Percentiles rank a stretch among this genome's conserved stretches.
phyloP scores from a whole-genome alignment of 2,113 vertebrate species.

The Chloropsis cyanopogon region DNA sequence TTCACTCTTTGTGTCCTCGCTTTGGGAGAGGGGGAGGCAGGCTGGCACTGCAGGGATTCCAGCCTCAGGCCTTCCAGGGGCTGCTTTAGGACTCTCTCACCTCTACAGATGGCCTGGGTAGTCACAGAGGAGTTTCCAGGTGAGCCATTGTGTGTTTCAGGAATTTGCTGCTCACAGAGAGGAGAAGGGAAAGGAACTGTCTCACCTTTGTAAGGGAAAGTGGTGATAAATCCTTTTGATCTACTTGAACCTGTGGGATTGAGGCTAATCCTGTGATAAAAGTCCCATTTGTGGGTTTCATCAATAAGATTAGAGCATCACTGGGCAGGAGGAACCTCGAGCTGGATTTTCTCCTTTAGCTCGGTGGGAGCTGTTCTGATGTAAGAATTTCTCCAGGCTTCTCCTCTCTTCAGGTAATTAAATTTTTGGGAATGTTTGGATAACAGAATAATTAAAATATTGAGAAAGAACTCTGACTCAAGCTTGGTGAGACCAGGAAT shows the following conservation, averaged over 20 bases:
- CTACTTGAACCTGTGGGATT: neutral
- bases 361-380: neutral
- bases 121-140: neutral
- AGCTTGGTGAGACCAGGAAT: neutral
- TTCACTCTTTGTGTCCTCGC: rapidly evolving
- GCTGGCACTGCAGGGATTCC: neutral
- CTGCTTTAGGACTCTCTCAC: neutral
- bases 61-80: neutral
- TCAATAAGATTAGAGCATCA: neutral
- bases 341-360: neutral
- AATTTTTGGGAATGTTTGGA: neutral
- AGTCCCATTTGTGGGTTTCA: neutral
- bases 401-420: neutral
- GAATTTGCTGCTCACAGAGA: neutral
- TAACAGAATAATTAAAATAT: neutral
- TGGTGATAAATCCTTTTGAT: neutral
- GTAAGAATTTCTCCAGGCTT: neutral
- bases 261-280: neutral
- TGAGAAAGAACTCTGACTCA: neutral
- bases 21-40: neutral
- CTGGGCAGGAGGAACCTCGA: neutral
- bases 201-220: neutral
- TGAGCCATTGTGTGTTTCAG: neutral
- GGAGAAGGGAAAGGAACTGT: too few species aligned
- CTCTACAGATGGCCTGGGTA: rapidly evolving